Evolutionary conservation across 2,888 invertebrate genomes (phyloP), one percentile per base, ranked within the genome.

Genomic region (Mactromeris polynyma): DNA sequence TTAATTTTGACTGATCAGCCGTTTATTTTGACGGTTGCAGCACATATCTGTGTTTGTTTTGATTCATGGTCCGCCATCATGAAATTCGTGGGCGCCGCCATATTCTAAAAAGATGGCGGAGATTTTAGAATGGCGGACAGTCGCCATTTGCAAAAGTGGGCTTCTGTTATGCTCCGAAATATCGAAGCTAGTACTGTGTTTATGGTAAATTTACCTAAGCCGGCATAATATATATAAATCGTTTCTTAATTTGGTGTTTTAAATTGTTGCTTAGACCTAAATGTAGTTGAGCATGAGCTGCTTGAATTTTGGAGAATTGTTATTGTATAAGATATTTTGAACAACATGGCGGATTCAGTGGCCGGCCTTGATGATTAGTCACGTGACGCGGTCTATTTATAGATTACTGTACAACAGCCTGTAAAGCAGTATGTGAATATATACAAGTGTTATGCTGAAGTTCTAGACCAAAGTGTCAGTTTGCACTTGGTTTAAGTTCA

Each of bases 71-170:
- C 97, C 97, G 97, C 97, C 97, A 97, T 97, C 97, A 97, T 97
- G 94, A 94, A 92, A 93, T 91, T 96, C 96, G 97, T 97, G 97
- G 97, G 97, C 97, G 97, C 97, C 97, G 97, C 97, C 97, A 97
- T 97, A 97, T 97, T 97, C 94, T 94, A 93, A 91, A 94, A 97
- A 97, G 92, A 97, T 97, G 97, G 97, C 97, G 97, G 97, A 97
- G 96, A 80, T 95, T 94, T 95, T 93, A 95, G 94, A 95, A 97
- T 97, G 97, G 97, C 97, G 97, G 97, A 96, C 90, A 95, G 96
- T 94, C 95, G 97, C 97, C 97, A 97, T 97, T 94, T 96, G 96
- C 87, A 79, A 81, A 40, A 78, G 19, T 14, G 19, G 46, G 58
- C 26, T 7, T 9, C 40, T 31, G 19, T 33, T 26, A 80, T 86